Evolutionary conservation across 2,113 vertebrate genomes (phyloP).

Genomic region (Edolisoma coerulescens): DNA sequence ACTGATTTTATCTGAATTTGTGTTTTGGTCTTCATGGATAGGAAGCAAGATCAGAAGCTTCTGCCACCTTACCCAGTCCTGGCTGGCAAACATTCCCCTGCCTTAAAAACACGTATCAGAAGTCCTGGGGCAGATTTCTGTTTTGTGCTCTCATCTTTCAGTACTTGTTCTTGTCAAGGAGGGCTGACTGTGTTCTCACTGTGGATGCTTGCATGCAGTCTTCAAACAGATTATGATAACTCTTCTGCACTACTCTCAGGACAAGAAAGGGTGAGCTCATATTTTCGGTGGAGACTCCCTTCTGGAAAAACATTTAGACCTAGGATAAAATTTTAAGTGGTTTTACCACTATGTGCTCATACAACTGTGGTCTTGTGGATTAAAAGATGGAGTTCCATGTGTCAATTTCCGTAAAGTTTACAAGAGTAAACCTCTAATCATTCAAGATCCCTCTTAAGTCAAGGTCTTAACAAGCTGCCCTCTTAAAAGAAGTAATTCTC

Average conservation of each 20-base stretch:
- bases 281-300: background rate
- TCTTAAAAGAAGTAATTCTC: background rate
- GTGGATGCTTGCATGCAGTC: background rate
- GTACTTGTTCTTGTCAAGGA: background rate
- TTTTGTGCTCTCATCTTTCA: background rate
- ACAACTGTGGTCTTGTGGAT: background rate
- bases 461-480: background rate
- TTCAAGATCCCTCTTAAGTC: background rate
- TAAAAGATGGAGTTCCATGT: background rate
- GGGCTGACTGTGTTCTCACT: background rate
- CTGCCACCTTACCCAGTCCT: background rate
- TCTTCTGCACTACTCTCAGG: background rate
- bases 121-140: background rate
- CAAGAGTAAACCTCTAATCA: background rate
- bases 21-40: background rate
- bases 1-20: background rate
- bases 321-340: background rate
- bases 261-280: background rate
- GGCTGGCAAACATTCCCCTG: background rate
- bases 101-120: background rate
- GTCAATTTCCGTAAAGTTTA: background rate
- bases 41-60: background rate
- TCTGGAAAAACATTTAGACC: background rate
- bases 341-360: background rate
- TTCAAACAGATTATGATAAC: background rate